Conservation (phyloP, 2,888 invertebrate species). For the Lithosia quadra region DNA sequence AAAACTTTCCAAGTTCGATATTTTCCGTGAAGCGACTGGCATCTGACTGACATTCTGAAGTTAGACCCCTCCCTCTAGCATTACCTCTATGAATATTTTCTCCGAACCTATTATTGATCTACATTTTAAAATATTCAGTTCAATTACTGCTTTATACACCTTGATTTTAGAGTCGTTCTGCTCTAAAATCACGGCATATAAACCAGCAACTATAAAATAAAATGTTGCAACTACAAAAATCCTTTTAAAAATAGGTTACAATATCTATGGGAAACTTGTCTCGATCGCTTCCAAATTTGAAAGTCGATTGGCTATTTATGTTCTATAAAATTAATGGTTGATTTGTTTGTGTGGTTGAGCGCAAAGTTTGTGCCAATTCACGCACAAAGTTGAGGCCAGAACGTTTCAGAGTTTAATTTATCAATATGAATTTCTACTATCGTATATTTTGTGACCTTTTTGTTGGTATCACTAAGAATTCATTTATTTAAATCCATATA, state of each 20-base stretch:
- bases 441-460: neutral
- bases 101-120: neutral
- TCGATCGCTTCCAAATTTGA: neutral
- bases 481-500: no score
- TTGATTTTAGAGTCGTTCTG: no score
- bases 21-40: no score
- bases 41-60: no score
- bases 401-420: neutral
- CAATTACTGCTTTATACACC: no score
- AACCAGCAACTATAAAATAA: neutral
- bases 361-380: neutral
- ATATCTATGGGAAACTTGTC: neutral
- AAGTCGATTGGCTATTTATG: neutral
- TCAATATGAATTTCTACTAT: neutral
- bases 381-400: neutral
- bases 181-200: neutral
- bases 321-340: neutral
- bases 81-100: neutral
- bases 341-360: neutral
- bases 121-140: neutral
- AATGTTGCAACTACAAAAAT: neutral
- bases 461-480: neutral
- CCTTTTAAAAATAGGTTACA: neutral
- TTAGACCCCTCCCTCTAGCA: no score
- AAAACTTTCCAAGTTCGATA: no score